Base-by-base conservation (phyloP, 2,797 vertebrate genomes). In the Gymnodraco acuticeps region DNA sequence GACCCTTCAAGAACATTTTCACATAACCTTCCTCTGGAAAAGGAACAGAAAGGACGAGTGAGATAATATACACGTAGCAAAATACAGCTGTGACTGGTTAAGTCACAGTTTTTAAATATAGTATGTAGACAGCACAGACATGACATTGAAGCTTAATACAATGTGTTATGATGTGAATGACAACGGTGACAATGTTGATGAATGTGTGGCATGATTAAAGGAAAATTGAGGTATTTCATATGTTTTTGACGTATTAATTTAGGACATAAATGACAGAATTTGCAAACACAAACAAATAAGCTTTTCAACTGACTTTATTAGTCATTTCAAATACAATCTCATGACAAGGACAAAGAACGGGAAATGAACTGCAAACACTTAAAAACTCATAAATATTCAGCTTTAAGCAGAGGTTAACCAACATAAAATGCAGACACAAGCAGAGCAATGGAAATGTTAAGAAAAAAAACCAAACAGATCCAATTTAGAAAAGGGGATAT, bases 1-100 rank as follows among this genome's bases (percentile, higher is more conserved):
- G 97, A 87, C 98, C 98, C 83, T 98, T 98, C 83, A 99, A 96
- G 94, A 95, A 99, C 98, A 99, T 99, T 95, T 97, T 99, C 87
- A 99, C 97, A 88, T 98, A 99, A 82, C 98, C 98, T 95, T 99
- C 98, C 92, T 99, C 98, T 99, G 93, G 88, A 95, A 96, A 92
- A 92, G 90, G 91, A 91, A 93, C 84, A 95, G 64, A 95, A 62
- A 86, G 5, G 45, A 77, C 88, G 38, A 88, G 70, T 85, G 43
- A 88, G 79, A 69, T 46, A 8, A 83, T 27, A 50, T 10, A 59
- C 45, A 75, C 15, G 10, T 2, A 38, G 5, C 19, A 23, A 59
- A 55, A 64, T 3, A 61, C 11, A 58, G 5, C 56, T 42, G 12
- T 65, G 23, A 38, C 10, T 16, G 19, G 2, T 78, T 16, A 19